Evolutionary conservation across 2,113 vertebrate genomes (phyloP), one percentile per base, ranked within the genome.

Genomic region (Takifugu flavidus): DNA sequence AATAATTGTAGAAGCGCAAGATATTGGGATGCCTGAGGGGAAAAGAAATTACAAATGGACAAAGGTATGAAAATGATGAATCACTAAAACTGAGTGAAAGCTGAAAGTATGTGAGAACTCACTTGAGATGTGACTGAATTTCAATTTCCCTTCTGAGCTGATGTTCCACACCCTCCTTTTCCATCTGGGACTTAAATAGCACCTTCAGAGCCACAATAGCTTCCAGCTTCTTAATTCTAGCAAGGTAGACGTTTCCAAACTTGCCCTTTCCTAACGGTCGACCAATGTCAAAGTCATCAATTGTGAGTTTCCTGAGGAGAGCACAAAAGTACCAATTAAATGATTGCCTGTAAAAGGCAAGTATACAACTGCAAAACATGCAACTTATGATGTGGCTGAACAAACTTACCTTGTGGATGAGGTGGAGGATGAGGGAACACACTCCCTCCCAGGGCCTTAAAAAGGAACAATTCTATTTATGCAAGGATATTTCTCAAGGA

Each of bases 211-310:
- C 95, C 82, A 97, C 91, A 2, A 96, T 85, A 47, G 91, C 89
- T 6, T 88, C 87, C 12, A 88, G 62, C 45, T 92, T 80, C 71
- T 91, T 93, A 65, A 93, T 92, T 15, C 90, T 87, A 0, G 95
- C 95, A 64, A 96, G 85, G 79, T 96, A 97, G 13, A 97, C 95
- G 4, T 95, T 96, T 4, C 95, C 95, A 69, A 96, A 97, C 70
- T 97, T 96, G 31, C 95, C 95, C 77, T 95, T 97, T 54, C 95
- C 94, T 8, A 97, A 82, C 0, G 95, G 95, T n/a, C 94, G 91
- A 1, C 95, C 94, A 0, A 97, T 95, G 83, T 96, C 93, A 69
- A 96, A 96, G 80, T 96, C 89, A 0, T 92, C 83, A 0, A 97
- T 92, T 5, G 87, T 81, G 54, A 93, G 46, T n/a, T 83, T 89